Evolutionary conservation across 2,113 vertebrate species (phyloP).

Genomic region (Campylomormyrus numenius): DNA sequence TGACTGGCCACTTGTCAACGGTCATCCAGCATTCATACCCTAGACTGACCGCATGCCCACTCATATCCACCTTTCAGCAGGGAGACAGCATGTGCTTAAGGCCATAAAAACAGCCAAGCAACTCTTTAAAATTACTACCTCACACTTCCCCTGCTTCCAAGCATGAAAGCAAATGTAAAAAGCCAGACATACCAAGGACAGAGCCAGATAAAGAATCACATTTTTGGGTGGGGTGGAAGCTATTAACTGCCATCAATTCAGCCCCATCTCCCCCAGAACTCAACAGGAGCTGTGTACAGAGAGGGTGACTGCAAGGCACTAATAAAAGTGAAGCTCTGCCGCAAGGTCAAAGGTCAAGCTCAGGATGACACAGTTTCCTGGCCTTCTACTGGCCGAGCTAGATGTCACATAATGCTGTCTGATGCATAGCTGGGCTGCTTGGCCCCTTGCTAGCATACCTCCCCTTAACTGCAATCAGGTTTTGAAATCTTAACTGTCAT

Average conservation of each 20-base stretch:
- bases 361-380: not conserved
- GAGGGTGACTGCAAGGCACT: not conserved
- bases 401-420: not conserved
- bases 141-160: not conserved
- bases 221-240: not conserved
- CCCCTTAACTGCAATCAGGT: not conserved
- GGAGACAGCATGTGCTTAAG: not conserved
- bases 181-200: not conserved
- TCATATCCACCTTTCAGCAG: not conserved
- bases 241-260: not conserved
- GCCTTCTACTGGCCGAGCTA: not conserved
- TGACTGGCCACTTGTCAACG: constrained; percentile 20
- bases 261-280: not conserved
- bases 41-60: not conserved
- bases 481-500: not conserved
- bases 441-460: not conserved
- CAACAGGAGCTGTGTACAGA: not conserved
- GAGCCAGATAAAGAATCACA: not conserved
- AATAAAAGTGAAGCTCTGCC: not conserved
- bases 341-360: not conserved
- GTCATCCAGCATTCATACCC: constrained; percentile 9
- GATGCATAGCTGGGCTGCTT: not conserved
- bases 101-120: not conserved
- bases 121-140: not conserved
- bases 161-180: not conserved